A percentile compares a stretch with the other conserved stretches of the same genome.
Conservation (phyloP, 1,140 invertebrate species). For the Lethocerus indicus region DNA sequence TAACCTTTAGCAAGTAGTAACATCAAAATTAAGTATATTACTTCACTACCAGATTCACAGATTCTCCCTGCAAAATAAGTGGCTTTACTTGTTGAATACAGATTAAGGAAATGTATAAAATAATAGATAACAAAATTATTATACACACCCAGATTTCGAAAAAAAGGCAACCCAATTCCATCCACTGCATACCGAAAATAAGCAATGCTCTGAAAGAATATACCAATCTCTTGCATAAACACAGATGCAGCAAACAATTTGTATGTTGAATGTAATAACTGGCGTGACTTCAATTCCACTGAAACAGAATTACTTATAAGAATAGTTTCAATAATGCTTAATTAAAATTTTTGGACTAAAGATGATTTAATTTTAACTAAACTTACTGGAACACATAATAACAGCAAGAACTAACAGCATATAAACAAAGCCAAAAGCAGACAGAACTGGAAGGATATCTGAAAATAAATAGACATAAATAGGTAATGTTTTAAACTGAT, state of each 20-base stretch:
- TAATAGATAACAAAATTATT: not conserved
- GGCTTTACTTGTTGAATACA: not conserved
- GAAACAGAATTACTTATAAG: constrained; percentile 19
- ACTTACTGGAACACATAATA: constrained; percentile 36
- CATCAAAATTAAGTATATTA: constrained; percentile 56
- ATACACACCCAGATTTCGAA: not conserved
- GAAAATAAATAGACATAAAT: constrained; percentile 20
- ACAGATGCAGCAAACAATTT: constrained; percentile 65
- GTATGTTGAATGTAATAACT: constrained; percentile 74
- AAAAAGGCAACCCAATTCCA: constrained; percentile 35
- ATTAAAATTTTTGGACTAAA: not conserved
- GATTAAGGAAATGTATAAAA: constrained; percentile 3
- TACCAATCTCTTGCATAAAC: constrained; percentile 39
- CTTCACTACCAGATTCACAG: constrained; percentile 50
- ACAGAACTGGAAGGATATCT: constrained; percentile 57
- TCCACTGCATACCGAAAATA: constrained; percentile 52
- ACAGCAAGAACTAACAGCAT: constrained; percentile 41
- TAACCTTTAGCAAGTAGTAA: constrained; percentile 76
- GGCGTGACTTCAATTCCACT: constrained; percentile 52
- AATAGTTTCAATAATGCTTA: not conserved
- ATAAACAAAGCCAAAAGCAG: constrained; percentile 43
- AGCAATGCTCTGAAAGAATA: constrained; percentile 42
- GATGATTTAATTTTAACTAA: constrained; percentile 1
- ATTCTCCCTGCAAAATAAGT: constrained; percentile 39
- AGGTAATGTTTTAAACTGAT: too few species aligned